Evolutionary conservation across 2,888 invertebrate genomes (phyloP).

Genomic region (Linyphia triangularis): DNA sequence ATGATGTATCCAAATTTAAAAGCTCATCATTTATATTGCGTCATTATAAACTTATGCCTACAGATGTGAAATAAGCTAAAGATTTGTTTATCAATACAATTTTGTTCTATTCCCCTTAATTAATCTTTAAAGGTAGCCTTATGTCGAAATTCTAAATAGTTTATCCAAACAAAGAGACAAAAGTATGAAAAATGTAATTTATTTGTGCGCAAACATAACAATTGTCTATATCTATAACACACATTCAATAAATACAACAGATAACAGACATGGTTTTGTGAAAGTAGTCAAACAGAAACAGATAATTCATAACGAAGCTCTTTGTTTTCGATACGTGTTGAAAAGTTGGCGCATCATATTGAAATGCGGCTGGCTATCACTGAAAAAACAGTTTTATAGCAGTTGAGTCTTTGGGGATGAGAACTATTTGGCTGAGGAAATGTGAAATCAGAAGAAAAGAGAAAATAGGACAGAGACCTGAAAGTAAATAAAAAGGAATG

Average conservation of each 20-base stretch:
- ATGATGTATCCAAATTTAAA: too few relatives aligned
- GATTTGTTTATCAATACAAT: too few relatives aligned
- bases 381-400: too few relatives aligned
- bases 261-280: constrained; percentile 10
- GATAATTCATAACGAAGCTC: constrained; percentile 23
- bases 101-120: too few relatives aligned
- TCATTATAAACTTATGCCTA: not conserved
- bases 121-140: not conserved
- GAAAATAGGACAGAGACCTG: too few relatives aligned
- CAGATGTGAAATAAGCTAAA: not conserved
- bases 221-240: constrained; percentile 38
- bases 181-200: constrained; percentile 21
- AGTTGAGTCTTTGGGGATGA: too few relatives aligned
- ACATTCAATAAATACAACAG: constrained; percentile 58
- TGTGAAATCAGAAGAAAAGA: too few relatives aligned
- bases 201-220: constrained; percentile 57
- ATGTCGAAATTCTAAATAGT: not conserved
- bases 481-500: too few relatives aligned
- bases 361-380: too few relatives aligned
- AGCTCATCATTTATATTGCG: too few relatives aligned
- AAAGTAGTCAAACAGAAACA: not conserved
- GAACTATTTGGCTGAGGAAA: too few relatives aligned
- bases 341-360: too few relatives aligned
- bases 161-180: not conserved
- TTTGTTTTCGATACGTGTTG: not conserved